These are phyloP conservation scores for Labeo catla DNA, from an alignment of 2,113 vertebrate genomes.

Conservation along the genomic window DNA sequence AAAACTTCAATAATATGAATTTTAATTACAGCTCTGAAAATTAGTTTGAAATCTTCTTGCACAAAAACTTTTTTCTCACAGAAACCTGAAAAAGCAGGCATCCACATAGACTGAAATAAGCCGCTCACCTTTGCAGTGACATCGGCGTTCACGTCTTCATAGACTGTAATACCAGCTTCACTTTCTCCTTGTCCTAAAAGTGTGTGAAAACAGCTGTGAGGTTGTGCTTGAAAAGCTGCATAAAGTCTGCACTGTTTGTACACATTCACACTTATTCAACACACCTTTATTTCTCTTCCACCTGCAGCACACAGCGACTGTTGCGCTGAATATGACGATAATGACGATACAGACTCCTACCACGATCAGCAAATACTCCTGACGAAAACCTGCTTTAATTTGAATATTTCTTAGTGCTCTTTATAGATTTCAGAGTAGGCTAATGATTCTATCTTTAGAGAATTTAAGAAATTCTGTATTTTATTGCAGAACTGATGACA, in stretches of 20 bases:
- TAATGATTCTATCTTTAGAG: background rate
- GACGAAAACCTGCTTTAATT: background rate
- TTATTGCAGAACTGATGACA: background rate
- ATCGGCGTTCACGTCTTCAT: conserved; percentile 18
- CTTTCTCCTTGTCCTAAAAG: background rate
- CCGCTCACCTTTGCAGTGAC: background rate
- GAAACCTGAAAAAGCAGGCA: too few relatives aligned
- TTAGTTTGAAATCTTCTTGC: too few relatives aligned
- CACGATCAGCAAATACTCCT: background rate
- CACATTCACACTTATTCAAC: background rate
- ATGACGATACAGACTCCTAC: background rate
- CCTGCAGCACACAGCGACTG: background rate
- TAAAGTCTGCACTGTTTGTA: background rate
- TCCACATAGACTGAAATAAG: background rate
- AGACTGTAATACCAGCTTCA: conserved; percentile 9
- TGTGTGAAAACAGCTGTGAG: background rate
- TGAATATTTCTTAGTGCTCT: background rate
- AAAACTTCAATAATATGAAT: too few relatives aligned
- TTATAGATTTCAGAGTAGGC: background rate
- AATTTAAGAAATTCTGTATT: background rate
- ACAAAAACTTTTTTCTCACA: too few relatives aligned
- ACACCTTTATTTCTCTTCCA: background rate
- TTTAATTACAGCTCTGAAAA: too few relatives aligned
- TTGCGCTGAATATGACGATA: background rate
- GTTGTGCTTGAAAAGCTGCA: background rate